Base-by-base conservation (phyloP, 2,113 vertebrate species). In the Ranitomeya variabilis region DNA sequence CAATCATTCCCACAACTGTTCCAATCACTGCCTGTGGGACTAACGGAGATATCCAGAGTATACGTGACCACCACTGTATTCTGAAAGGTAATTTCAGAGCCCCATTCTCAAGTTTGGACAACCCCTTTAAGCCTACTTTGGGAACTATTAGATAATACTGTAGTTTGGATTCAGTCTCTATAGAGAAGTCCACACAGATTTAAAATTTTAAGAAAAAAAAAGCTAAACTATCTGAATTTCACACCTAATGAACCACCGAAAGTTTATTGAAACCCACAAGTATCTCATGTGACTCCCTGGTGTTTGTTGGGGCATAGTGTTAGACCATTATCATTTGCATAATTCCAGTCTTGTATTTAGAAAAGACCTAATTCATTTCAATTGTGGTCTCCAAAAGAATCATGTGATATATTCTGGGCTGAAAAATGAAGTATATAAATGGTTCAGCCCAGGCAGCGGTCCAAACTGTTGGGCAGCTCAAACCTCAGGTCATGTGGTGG, bases 341-440 rank as follows among this genome's bases (percentile, higher is more conserved):
- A 83, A 76, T 83, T 71, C 67, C 13, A 18, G 21, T 59, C 80
- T 45, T 83, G 16, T 82, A 73, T 88, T 76, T 83, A 77, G 21
- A 21, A 83, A 88, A 87, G 78, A 16, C 14, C n/a, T 79, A 83
- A 60, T 74, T 81, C 59, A 23, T 76, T 82, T 83, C 45, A 15
- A 83, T 83, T 55, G 55, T 64, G 71, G 71, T 74, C 59, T 84
- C 6, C 15, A 80, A 80, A 74, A 77, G 57, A 66, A 82, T 76
- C 79, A 74, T 66, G 60, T 84, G 59, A 52, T 83, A 52, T 79
- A 69, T 45, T 84, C 45, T 89, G 73, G 71, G 59, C 73, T 78
- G 13, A 78, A 78, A n/a, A 79, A 52, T n/a, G 59, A 82, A 82
- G 81, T 89, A 57, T 84, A 89, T 84, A 89, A 89, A 89, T 77